Evolutionary conservation across 1,140 invertebrate genomes (phyloP).

Genomic region (Antheraea pernyi): DNA sequence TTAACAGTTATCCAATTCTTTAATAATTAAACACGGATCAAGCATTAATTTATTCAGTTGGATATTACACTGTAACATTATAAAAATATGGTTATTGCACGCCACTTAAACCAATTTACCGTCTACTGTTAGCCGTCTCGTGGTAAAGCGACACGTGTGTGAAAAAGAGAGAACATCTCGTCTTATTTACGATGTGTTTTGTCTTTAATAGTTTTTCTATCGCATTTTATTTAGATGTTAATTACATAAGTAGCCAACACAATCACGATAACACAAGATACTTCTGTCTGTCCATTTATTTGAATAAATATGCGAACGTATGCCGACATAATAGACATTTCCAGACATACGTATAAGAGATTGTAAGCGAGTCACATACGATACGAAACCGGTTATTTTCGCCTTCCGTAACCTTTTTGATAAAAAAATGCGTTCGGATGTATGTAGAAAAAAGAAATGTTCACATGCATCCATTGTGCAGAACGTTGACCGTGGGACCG

Average conservation of each 20-base stretch:
- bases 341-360: neutral
- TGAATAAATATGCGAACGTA: neutral
- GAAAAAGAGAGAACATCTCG: neutral
- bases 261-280: neutral
- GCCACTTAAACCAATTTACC: too few relatives aligned
- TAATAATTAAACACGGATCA: too few relatives aligned
- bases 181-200: too few relatives aligned
- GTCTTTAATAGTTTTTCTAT: too few relatives aligned
- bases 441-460: slow-evolving; percentile 5
- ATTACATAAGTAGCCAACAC: neutral
- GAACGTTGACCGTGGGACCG: slow-evolving; percentile 48
- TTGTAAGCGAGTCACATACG: too few relatives aligned
- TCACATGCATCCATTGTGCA: slow-evolving; percentile 28
- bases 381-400: neutral
- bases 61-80: too few relatives aligned
- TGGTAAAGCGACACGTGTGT: too few relatives aligned
- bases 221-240: neutral
- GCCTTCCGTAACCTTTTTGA: neutral
- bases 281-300: neutral
- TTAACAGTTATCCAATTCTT: too few relatives aligned
- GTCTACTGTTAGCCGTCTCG: too few relatives aligned
- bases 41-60: too few relatives aligned
- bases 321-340: neutral
- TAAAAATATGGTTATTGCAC: too few relatives aligned
- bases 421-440: slow-evolving; percentile 8